Percentiles rank a stretch among this genome's conserved stretches.
Evolutionary conservation across 2,797 vertebrate genomes (phyloP).

Genomic region (Scolopax rusticola): DNA sequence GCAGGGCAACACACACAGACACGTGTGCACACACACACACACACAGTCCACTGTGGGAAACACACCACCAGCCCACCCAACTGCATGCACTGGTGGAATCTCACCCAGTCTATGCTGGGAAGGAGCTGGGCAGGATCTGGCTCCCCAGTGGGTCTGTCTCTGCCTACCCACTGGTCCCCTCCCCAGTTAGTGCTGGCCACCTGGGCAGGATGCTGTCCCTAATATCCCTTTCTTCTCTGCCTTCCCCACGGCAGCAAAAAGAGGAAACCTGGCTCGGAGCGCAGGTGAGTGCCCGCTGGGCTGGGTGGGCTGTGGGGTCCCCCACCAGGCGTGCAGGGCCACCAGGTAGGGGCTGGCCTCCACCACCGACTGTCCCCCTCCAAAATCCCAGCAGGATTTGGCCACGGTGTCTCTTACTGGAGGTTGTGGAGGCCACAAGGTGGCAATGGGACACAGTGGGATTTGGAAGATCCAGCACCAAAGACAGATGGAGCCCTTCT

Average conservation of each 20-base stretch:
- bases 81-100: background rate
- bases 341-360: accelerated
- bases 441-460: background rate
- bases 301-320: background rate
- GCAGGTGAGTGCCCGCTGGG: conserved; percentile 73
- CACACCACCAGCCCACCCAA: accelerated
- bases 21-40: background rate
- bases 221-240: conserved; percentile 62
- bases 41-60: background rate
- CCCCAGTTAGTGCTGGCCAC: background rate
- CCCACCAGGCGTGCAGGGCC: background rate
- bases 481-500: background rate
- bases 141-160: background rate
- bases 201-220: background rate
- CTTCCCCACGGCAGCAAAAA: conserved; percentile 79
- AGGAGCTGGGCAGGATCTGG: background rate
- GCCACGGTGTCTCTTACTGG: background rate
- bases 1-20: accelerated
- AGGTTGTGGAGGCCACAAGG: background rate
- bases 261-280: conserved; percentile 79
- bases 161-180: accelerated
- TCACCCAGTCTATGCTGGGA: background rate
- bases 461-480: accelerated
- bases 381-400: background rate
- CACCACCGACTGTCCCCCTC: background rate